Conservation (phyloP, 30 jellyfish, hydroid and myxozoan genomes). For the Hydractinia echinata region DNA sequence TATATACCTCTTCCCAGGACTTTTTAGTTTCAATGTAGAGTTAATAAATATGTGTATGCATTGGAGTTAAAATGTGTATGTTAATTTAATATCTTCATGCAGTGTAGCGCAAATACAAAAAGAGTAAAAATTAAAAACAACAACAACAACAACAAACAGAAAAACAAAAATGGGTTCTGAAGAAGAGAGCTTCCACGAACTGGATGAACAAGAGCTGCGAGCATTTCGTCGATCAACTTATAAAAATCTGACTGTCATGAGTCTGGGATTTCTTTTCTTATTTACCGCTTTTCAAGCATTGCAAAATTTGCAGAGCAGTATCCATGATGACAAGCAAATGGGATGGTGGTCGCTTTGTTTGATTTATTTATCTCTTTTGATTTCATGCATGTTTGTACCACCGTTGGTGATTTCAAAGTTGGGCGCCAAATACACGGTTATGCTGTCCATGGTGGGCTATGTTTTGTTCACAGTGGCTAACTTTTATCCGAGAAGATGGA, state of each 20-base stretch:
- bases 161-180: too few relatives aligned
- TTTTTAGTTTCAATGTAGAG: too few relatives aligned
- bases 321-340: slow-evolving; percentile 60
- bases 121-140: too few relatives aligned
- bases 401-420: slow-evolving; percentile 62
- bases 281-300: slow-evolving; percentile 84
- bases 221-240: neutral
- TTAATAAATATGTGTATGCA: too few relatives aligned
- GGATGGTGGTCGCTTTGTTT: slow-evolving; percentile 82
- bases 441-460: slow-evolving; percentile 54
- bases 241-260: slow-evolving; percentile 57
- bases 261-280: slow-evolving; percentile 71
- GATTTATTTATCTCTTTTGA: slow-evolving; percentile 62
- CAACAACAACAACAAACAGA: too few relatives aligned
- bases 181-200: too few relatives aligned
- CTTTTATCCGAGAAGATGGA: slow-evolving; percentile 65
- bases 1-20: too few relatives aligned
- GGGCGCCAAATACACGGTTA: slow-evolving; percentile 72
- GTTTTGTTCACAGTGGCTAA: slow-evolving; percentile 66
- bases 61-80: too few relatives aligned
- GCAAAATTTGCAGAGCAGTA: slow-evolving; percentile 78
- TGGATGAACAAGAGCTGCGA: too few relatives aligned
- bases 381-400: slow-evolving; percentile 90
- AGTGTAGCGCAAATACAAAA: too few relatives aligned
- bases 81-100: too few relatives aligned